Evolutionary conservation across 1,140 invertebrate species (phyloP).

Genomic region (Venustaconcha ellipsiformis): DNA sequence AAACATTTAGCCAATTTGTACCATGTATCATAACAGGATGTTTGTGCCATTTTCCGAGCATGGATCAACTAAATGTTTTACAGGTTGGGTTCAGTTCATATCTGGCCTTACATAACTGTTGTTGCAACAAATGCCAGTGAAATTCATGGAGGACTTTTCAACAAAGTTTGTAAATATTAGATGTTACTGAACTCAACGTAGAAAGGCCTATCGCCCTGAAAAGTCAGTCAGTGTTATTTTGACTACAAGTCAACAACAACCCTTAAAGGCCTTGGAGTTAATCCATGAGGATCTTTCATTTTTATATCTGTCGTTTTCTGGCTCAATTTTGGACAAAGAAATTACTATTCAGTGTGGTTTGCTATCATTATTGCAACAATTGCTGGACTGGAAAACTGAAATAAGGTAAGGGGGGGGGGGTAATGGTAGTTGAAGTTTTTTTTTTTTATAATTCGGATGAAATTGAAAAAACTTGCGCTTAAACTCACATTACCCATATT

Average conservation of each 20-base stretch:
- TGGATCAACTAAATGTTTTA: slow-evolving; percentile 33
- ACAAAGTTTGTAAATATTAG: slow-evolving; percentile 26
- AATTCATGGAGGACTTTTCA: slow-evolving; percentile 30
- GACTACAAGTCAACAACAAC: slow-evolving; percentile 41
- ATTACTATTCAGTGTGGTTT: slow-evolving; percentile 33
- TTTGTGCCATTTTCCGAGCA: slow-evolving; percentile 18
- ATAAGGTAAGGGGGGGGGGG: slow-evolving; percentile 1
- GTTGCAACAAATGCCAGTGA: slow-evolving; percentile 26
- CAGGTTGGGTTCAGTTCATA: slow-evolving; percentile 23
- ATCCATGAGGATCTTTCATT: slow-evolving; percentile 33
- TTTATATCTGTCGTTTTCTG: slow-evolving; percentile 34
- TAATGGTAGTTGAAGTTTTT: slow-evolving; percentile 27
- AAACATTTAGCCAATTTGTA: slow-evolving; percentile 19
- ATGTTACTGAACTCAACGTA: slow-evolving; percentile 22
- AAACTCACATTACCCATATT: slow-evolving; percentile 20
- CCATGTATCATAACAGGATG: slow-evolving; percentile 16
- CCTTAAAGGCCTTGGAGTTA: slow-evolving; percentile 34
- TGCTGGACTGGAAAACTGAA: slow-evolving; percentile 6
- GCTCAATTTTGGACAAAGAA: slow-evolving; percentile 37
- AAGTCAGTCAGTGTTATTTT: too few relatives aligned
- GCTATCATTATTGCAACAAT: background rate
- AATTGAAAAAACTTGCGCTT: slow-evolving; percentile 11
- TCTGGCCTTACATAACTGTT: slow-evolving; percentile 30
- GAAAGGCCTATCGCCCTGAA: too few relatives aligned
- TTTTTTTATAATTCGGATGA: slow-evolving; percentile 16